phyloP scores from a whole-genome alignment of 2,113 vertebrate species.

The Engraulis encrasicolus region DNA sequence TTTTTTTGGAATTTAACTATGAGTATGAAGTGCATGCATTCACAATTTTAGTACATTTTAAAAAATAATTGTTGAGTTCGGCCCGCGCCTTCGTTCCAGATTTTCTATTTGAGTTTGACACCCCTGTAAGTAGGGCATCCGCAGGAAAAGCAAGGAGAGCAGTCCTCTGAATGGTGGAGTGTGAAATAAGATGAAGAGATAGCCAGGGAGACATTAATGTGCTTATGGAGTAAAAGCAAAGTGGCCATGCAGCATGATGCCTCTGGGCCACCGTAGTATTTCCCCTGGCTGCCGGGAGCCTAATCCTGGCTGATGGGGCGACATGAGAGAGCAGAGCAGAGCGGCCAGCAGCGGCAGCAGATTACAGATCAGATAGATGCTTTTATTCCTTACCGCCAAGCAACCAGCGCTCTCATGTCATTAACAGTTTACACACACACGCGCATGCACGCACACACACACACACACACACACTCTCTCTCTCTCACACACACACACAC shows the following conservation, averaged over 20 bases:
- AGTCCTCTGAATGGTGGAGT: too few species aligned
- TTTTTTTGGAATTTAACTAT: too few species aligned
- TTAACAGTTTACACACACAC: slow-evolving; percentile 68
- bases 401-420: slow-evolving; percentile 86
- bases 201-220: not conserved
- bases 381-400: slow-evolving; percentile 66
- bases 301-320: slow-evolving; percentile 84
- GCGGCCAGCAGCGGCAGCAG: slow-evolving; percentile 69
- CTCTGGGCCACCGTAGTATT: slow-evolving; percentile 27
- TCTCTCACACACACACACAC: too few species aligned
- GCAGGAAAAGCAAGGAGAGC: too few species aligned
- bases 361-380: slow-evolving; percentile 79
- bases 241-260: not conserved
- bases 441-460: not conserved
- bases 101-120: too few species aligned
- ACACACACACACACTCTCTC: not conserved
- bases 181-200: not conserved
- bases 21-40: too few species aligned
- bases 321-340: slow-evolving; percentile 51
- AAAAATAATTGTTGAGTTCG: too few species aligned
- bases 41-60: too few species aligned
- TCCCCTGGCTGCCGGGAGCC: slow-evolving; percentile 49
- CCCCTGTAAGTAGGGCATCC: too few species aligned
- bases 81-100: too few species aligned
- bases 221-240: not conserved